Evolutionary conservation across 2,888 invertebrate species (phyloP), one percentile per base, ranked within the genome.

Genomic region (Cephus nigrinus): DNA sequence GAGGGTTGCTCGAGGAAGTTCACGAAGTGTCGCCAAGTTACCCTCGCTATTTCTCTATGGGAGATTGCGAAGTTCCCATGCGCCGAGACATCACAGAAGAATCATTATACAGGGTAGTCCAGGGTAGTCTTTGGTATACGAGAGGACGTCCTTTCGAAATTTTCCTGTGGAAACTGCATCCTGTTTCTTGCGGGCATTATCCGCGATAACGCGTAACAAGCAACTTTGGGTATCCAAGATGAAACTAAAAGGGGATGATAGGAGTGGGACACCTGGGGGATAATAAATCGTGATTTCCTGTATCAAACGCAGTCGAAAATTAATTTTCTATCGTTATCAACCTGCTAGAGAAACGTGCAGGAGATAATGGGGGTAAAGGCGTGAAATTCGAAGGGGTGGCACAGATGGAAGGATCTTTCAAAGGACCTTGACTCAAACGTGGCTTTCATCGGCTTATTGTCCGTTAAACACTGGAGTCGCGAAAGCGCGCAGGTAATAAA

Each of bases 381-480:
- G 35, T 74, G 35, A 74, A 35, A 74, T 74, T 74, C 34, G 3
- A 12, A 35, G 35, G 34, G 12, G 5, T 30, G n/a, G n/a, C 23
- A n/a, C n/a, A 11, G 74, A 35, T 33, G 74, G 74, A 74, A 34
- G 68, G 36, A 68, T 32, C n/a, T 83, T 83, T 85, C 82, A 84
- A 86, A 84, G 83, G 82, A 84, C 82, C 80, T 76, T 74, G 82
- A 82, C 83, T 84, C 82, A 83, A 87, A 87, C 86, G 85, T 85
- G 86, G 83, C 85, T 87, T 85, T 85, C 85, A 86, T 86, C 84
- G 85, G 84, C 82, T 86, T 85, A 87, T 87, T 85, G 86, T 86
- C 81, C 84, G 83, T 83, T 85, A 85, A 85, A 86, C 85, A 86
- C 84, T 84, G 80, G 80, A 80, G 82, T 83, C 83, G 84, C 80